phyloP scores from a whole-genome alignment of 2,113 vertebrate genomes.

The Peromyscus maniculatus region DNA sequence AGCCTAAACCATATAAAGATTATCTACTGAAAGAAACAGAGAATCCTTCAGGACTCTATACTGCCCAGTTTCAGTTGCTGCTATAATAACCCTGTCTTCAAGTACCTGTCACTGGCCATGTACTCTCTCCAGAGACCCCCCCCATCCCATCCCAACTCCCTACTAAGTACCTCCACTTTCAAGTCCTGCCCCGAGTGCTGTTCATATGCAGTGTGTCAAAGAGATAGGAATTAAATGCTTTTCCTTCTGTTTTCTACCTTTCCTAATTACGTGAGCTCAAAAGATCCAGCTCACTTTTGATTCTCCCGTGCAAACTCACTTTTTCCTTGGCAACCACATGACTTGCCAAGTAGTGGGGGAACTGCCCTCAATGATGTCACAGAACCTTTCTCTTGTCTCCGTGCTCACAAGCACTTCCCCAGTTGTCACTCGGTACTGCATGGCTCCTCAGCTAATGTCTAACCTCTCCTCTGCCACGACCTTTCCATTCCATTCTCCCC shows the following conservation, averaged over 20 bases:
- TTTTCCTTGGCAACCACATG: not conserved
- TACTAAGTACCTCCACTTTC: conserved; percentile 23
- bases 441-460: not conserved
- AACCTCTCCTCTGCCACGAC: not conserved
- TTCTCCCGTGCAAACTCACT: not conserved
- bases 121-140: not conserved
- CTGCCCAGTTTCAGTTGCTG: not conserved
- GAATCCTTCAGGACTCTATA: not conserved
- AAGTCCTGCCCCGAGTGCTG: not conserved
- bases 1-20: not conserved
- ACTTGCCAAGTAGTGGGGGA: conserved; percentile 12
- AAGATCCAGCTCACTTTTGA: conserved; percentile 34
- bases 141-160: not conserved
- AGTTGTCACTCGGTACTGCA: not conserved
- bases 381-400: not conserved
- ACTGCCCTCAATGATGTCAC: not conserved
- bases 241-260: conserved; percentile 58
- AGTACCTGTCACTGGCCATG: not conserved
- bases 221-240: not conserved
- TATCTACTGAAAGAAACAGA: not conserved
- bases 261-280: not conserved
- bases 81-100: not conserved
- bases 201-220: not conserved
- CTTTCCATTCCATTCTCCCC: not conserved
- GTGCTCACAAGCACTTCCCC: not conserved